Evolutionary conservation across 2,113 vertebrate genomes (phyloP).

Genomic region (Rousettus leschenaultii): DNA sequence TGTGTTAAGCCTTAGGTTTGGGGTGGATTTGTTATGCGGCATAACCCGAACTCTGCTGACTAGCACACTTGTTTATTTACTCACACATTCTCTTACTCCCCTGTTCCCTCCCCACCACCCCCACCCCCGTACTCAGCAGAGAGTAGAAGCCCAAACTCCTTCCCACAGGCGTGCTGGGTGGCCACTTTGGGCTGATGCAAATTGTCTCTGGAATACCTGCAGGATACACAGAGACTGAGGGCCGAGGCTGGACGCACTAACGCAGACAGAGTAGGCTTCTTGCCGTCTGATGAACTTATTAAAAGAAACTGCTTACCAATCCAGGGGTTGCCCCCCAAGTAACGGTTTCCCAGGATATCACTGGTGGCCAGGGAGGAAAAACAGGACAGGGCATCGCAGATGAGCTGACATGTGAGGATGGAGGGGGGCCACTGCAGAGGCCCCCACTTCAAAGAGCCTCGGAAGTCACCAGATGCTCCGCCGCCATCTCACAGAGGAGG

Average conservation of each 20-base stretch:
- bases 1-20: not conserved
- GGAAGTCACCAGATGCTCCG: not conserved
- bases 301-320: not conserved
- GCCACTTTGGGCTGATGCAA: not conserved
- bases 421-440: not conserved
- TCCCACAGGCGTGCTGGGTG: not conserved
- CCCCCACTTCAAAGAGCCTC: not conserved
- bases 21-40: not conserved
- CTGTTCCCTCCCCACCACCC: not conserved
- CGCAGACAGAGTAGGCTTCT: not conserved
- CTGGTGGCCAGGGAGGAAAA: not conserved
- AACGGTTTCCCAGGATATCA: not conserved
- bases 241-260: not conserved
- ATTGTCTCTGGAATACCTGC: not conserved
- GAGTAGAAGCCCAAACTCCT: not conserved
- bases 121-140: not conserved
- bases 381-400: not conserved
- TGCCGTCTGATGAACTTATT: not conserved
- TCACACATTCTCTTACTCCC: not conserved
- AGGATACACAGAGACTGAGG: not conserved
- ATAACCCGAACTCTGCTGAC: not conserved
- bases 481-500: not conserved
- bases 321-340: not conserved
- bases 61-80: too few relatives aligned
- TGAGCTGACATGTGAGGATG: not conserved